Conservation (phyloP, 2,888 invertebrate genomes). For the Apamea epomidion region DNA sequence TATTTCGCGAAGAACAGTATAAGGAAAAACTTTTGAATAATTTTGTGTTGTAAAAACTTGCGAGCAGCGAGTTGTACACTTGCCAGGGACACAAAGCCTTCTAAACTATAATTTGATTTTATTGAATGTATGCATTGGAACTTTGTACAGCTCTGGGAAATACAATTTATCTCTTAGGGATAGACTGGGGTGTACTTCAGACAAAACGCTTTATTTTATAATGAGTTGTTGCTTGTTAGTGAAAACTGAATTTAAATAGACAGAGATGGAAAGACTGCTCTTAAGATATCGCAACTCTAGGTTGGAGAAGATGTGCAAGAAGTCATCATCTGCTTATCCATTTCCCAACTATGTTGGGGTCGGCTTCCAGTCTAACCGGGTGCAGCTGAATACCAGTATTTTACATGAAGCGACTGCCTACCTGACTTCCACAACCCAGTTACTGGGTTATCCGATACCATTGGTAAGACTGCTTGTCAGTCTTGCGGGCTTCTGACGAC, state of each 20-base stretch:
- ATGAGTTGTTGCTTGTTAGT: not conserved
- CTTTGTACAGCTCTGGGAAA: conserved; percentile 28
- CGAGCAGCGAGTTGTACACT: conserved; percentile 35
- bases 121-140: conserved; percentile 40
- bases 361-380: not conserved
- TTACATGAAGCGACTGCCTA: too few species aligned
- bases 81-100: conserved; percentile 47
- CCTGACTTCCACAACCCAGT: too few species aligned
- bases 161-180: conserved; percentile 21
- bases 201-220: conserved; percentile 1
- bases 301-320: not conserved
- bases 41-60: conserved; percentile 49
- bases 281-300: not conserved
- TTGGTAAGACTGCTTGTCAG: too few species aligned
- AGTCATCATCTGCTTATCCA: not conserved
- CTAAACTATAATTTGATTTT: conserved; percentile 48
- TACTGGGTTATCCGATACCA: too few species aligned
- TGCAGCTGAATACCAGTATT: not conserved
- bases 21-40: conserved; percentile 49
- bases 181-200: not conserved
- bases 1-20: not conserved
- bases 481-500: too few species aligned
- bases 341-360: not conserved
- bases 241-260: conserved; percentile 5
- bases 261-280: not conserved